A percentile compares a stretch with the other conserved stretches of the same genome.
Conservation (phyloP, 2,888 invertebrate species). For the Hetaerina titia region DNA sequence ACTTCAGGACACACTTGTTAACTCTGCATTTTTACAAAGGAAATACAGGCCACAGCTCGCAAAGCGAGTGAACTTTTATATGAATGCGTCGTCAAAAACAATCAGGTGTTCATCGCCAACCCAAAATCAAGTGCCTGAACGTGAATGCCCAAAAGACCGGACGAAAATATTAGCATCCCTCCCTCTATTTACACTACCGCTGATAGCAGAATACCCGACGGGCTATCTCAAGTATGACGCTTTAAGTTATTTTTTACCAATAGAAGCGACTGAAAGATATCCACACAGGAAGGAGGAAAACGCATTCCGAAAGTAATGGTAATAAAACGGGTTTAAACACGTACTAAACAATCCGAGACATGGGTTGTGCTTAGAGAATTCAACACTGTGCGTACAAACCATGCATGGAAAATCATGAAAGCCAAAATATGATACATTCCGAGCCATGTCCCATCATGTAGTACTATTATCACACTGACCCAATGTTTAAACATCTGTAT, state of each 20-base stretch:
- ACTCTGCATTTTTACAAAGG: too few relatives aligned
- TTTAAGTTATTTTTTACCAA: neutral
- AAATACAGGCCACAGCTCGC: too few relatives aligned
- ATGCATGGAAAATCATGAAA: constrained; percentile 2
- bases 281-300: neutral
- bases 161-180: neutral
- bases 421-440: constrained; percentile 27
- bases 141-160: neutral
- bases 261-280: neutral
- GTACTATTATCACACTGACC: neutral
- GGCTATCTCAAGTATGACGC: neutral
- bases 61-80: too few relatives aligned
- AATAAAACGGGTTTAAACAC: neutral
- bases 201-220: neutral
- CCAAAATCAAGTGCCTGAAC: neutral
- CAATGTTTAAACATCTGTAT: neutral
- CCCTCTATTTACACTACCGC: neutral
- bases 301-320: neutral
- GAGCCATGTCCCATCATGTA: constrained; percentile 6
- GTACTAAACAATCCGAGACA: neutral
- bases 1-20: too few relatives aligned
- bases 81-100: neutral
- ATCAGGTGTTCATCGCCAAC: neutral
- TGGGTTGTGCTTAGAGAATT: neutral
- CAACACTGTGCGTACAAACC: neutral